Conservation (phyloP, 2,888 invertebrate genomes). For the Scotopteryx bipunctaria region DNA sequence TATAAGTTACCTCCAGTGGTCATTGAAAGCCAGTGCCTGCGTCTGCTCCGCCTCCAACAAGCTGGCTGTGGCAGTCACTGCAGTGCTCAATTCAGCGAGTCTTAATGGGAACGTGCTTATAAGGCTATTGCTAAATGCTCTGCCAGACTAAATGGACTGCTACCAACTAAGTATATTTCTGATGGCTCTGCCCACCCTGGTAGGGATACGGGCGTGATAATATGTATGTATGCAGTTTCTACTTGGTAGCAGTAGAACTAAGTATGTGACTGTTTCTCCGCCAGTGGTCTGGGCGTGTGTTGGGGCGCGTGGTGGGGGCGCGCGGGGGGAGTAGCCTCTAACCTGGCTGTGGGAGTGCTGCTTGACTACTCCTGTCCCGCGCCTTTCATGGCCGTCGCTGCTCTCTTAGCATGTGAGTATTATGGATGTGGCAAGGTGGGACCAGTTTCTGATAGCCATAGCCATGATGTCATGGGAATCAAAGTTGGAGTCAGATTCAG, state of each 20-base stretch:
- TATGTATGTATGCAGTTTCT: too few relatives aligned
- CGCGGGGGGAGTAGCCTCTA: slow-evolving; percentile 86
- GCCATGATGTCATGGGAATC: too few relatives aligned
- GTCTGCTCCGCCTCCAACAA: slow-evolving; percentile 57
- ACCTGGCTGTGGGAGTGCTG: slow-evolving; percentile 85
- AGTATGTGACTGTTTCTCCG: not conserved
- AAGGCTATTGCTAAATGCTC: not conserved
- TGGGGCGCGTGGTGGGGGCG: slow-evolving; percentile 86
- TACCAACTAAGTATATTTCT: too few relatives aligned
- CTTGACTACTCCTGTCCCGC: slow-evolving; percentile 85
- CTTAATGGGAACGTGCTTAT: slow-evolving; percentile 67
- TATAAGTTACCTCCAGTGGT: slow-evolving; percentile 44
- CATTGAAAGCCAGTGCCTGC: slow-evolving; percentile 67
- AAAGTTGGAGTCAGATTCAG: too few relatives aligned
- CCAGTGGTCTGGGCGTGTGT: slow-evolving; percentile 86
- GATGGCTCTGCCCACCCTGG: too few relatives aligned
- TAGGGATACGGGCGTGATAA: too few relatives aligned
- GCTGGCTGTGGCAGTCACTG: slow-evolving; percentile 69
- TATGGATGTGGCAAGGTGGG: too few relatives aligned
- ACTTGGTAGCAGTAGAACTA: too few relatives aligned
- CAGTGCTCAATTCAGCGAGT: slow-evolving; percentile 71
- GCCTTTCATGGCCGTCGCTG: slow-evolving; percentile 85
- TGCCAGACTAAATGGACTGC: too few relatives aligned
- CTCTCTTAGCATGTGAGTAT: slow-evolving; percentile 79
- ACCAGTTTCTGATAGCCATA: too few relatives aligned